Base-by-base conservation (phyloP, 2,888 invertebrate genomes). In the Cepaea hortensis region DNA sequence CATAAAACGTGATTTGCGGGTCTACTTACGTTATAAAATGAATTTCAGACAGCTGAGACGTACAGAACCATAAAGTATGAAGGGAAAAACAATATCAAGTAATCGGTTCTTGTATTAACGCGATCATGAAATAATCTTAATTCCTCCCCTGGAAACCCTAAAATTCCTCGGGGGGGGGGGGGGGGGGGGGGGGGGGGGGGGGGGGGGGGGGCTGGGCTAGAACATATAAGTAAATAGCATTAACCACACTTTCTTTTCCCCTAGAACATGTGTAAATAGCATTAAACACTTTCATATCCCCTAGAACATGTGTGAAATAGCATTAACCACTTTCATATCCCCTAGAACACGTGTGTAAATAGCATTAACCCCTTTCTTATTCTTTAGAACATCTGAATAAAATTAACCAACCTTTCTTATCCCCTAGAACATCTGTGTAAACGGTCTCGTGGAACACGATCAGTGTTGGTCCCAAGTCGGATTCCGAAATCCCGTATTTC, bases 391-490 rank as follows among this genome's bases (percentile, higher is more conserved):
- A 73, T 6, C 18, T 23, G 73, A 73, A 5, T 23, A 23, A 11
- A 4, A 73, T 23, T 23, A 75, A 76, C 81, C 62, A 86, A 88
- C 88, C 81, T 84, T 75, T 70, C 23, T 77, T 86, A 15, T 77
- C 75, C 46, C 87, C 96, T 9, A 88, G 61, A 11, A 84, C 80
- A 91, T 96, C 96, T 20, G 97, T 97, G 92, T 97, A 96, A 82
- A 95, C 95, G 0, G 97, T 97, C 94, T 97, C 97, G 93, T 97
- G 97, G 94, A 97, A 97, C 89, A 97, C 96, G 85, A 97, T 95
- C 61, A 97, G 96, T 89, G 96, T 96, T 70, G 97, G 97, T 46
- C 97, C 97, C 87, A 96, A 94, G 55, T 96, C 95, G 86, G 96
- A 96, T 11, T 95, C 93, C 13, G 95, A 94, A 35, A 91, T 88